Conservation (phyloP, 2,113 vertebrate species). For the Natator depressus region DNA sequence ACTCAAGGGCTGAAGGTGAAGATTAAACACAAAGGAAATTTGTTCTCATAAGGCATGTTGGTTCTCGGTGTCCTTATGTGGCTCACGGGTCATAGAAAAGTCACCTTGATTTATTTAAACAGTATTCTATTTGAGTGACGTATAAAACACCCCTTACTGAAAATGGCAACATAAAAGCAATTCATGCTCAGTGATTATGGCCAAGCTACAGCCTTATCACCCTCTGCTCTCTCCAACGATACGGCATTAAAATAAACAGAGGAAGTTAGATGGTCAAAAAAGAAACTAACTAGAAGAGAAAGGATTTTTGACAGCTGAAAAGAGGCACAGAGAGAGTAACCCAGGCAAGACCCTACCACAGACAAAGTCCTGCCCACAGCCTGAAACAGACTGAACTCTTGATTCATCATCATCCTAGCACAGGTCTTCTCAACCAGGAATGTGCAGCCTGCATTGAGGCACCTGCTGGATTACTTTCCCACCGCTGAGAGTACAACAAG, state of each 20-base stretch:
- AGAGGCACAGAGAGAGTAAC: not conserved
- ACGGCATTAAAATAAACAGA: constrained; percentile 22
- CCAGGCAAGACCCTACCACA: not conserved
- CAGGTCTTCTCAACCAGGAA: not conserved
- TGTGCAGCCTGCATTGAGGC: not conserved
- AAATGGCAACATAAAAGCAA: not conserved
- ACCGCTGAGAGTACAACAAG: not conserved
- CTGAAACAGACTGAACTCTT: not conserved
- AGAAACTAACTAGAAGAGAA: not conserved
- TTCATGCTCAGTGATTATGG: not conserved
- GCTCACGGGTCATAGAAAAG: not conserved
- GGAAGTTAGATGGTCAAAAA: not conserved
- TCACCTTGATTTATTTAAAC: not conserved
- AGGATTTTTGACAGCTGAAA: not conserved
- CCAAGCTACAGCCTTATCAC: not conserved
- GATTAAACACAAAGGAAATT: not conserved
- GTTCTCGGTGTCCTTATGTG: not conserved
- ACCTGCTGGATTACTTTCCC: not conserved
- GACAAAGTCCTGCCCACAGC: not conserved
- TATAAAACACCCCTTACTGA: not conserved
- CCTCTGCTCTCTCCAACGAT: not conserved
- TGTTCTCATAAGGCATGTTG: not conserved
- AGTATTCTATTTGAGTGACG: not conserved
- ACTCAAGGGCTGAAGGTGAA: not conserved
- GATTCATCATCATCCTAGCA: not conserved